Conservation (phyloP, 2,113 vertebrate genomes). For the Microcebus jonahi region DNA sequence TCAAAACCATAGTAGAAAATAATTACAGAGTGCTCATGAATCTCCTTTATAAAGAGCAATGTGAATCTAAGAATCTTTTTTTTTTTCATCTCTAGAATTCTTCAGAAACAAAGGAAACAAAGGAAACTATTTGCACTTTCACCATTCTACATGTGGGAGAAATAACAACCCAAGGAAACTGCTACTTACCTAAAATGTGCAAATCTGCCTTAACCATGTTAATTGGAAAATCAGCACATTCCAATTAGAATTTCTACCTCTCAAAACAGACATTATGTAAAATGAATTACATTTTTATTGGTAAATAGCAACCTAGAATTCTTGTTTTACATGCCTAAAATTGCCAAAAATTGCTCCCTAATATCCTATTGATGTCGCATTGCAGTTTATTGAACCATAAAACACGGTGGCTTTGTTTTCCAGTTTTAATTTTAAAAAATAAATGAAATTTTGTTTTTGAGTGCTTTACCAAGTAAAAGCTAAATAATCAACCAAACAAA, state of each 20-base stretch:
- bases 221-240: conserved; percentile 69
- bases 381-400: conserved; percentile 53
- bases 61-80: background rate
- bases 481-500: background rate
- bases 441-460: conserved; percentile 17
- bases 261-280: conserved; percentile 64
- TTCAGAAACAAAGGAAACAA: conserved; percentile 13
- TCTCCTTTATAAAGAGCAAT: conserved; percentile 6
- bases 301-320: conserved; percentile 59
- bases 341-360: conserved; percentile 37
- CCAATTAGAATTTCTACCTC: conserved; percentile 45
- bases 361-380: conserved; percentile 19
- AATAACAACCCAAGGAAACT: conserved; percentile 3
- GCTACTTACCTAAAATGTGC: conserved; percentile 23
- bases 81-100: background rate
- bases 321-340: conserved; percentile 50
- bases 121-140: background rate
- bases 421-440: conserved; percentile 41
- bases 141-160: background rate
- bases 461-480: background rate
- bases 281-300: conserved; percentile 69
- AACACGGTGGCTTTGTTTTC: background rate
- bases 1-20: conserved; percentile 41
- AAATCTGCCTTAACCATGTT: conserved; percentile 49
- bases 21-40: conserved; percentile 18